Conservation (phyloP, 2,797 vertebrate genomes). For the Hydrophis major region DNA sequence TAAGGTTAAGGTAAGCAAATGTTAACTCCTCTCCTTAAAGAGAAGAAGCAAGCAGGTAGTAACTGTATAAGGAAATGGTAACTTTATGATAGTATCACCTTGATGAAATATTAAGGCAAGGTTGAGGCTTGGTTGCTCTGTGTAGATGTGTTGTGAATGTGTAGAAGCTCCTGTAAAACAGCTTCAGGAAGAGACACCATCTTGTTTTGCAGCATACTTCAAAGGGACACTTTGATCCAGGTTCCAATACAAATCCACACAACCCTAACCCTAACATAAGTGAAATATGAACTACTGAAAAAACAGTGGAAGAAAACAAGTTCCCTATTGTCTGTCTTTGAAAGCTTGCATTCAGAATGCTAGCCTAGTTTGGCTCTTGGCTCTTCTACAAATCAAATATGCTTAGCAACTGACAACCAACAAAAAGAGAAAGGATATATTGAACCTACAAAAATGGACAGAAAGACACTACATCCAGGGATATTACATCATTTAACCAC, state of each 20-base stretch:
- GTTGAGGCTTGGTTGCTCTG: not conserved
- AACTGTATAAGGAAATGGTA: not conserved
- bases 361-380: not conserved
- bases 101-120: not conserved
- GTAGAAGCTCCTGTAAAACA: not conserved
- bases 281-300: not conserved
- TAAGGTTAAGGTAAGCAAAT: not conserved
- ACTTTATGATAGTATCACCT: not conserved
- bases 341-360: not conserved
- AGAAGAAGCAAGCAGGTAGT: not conserved
- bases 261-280: not conserved
- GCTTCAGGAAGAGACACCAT: not conserved
- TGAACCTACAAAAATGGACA: not conserved
- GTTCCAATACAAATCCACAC: not conserved
- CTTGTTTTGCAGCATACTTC: not conserved
- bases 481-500: too few species aligned
- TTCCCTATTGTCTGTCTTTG: not conserved
- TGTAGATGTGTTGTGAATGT: not conserved
- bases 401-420: conserved; percentile 40
- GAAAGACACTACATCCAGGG: not conserved
- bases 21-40: not conserved
- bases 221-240: not conserved
- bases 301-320: not conserved
- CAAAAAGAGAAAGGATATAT: conserved; percentile 36
- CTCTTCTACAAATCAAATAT: not conserved